Base-by-base conservation (phyloP, 1,140 invertebrate genomes). In the Tenebrio molitor region DNA sequence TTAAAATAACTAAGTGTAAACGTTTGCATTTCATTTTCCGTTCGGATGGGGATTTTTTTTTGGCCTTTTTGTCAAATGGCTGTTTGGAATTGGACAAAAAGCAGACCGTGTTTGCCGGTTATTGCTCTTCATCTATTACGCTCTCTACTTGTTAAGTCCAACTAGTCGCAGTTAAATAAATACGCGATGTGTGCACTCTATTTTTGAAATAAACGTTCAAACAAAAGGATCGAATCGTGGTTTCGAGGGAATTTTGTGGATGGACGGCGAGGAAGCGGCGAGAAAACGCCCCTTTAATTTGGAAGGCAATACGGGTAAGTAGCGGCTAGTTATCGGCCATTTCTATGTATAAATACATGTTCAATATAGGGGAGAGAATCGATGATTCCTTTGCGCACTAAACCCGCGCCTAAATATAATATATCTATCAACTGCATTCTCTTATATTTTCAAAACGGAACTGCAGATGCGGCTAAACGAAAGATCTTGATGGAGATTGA, bases 301-400 rank as follows among this genome's bases (percentile, higher is more conserved):
- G 1, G 16, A 33, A 66, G 39, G 63, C 34, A 65, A 34, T 65
- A 42, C 14, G 19, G 8, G 33, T 41, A 39, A 65, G 63, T 23
- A 65, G n/a, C 10, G 25, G 15, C 15, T 29, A 34, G 25, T 66
- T 66, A 66, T 66, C 42, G 64, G 64, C 64, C 64, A 66, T 66
- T 66, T 66, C 64, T 66, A 66, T 66, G 64, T 66, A 66, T 66
- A 66, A 66, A 66, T 66, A 44, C 64, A 29, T 66, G 53, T 1
- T 62, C 17, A 62, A 25, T 23, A 15, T 15, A 25, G 64, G 64
- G 64, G 64, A 44, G 36, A 21, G 39, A 29, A 66, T 66, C 64
- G 23, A 41, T 65, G 63, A 66, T 66, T 66, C 64, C 39, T 65
- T 66, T 58, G 50, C 21, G 21, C 10, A 12, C 23, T n/a, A 58